Evolutionary conservation across 2,888 invertebrate species (phyloP).

Genomic region (Nomada fucata): DNA sequence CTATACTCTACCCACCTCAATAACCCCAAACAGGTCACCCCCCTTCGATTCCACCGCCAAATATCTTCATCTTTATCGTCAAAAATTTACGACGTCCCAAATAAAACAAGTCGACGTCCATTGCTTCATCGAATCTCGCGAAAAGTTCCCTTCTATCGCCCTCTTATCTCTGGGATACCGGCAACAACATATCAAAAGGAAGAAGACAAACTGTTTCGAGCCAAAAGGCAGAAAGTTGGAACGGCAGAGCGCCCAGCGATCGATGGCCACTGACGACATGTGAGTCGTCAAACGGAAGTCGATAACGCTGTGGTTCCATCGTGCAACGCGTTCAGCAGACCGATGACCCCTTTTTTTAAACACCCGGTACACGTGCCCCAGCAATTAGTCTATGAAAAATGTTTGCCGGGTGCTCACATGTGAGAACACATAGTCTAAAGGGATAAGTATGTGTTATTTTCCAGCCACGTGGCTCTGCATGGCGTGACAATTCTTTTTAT

Average conservation of each 20-base stretch:
- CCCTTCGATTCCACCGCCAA: not conserved
- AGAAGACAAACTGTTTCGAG: not conserved
- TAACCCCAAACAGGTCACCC: not conserved
- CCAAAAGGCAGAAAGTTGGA: too few relatives aligned
- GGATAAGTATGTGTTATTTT: slow-evolving; percentile 68
- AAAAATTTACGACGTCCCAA: slow-evolving; percentile 4
- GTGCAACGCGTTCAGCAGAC: too few relatives aligned
- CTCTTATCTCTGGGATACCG: not conserved
- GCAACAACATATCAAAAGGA: not conserved
- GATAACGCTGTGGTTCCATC: slow-evolving; percentile 49
- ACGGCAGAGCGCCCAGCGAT: not conserved
- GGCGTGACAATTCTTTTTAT: slow-evolving; percentile 55
- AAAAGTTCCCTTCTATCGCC: not conserved
- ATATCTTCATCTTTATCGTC: not conserved
- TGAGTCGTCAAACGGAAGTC: slow-evolving; percentile 39
- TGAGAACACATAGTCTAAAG: too few relatives aligned
- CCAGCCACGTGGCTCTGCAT: slow-evolving; percentile 64
- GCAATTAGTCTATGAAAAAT: too few relatives aligned
- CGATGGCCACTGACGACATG: not conserved
- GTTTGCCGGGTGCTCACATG: too few relatives aligned
- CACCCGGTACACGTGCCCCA: too few relatives aligned
- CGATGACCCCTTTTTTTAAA: too few relatives aligned
- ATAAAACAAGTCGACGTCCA: slow-evolving; percentile 1
- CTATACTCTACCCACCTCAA: not conserved
- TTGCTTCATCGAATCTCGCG: not conserved